phyloP scores from a whole-genome alignment of 2,113 vertebrate genomes.

The Stigmatopora nigra region DNA sequence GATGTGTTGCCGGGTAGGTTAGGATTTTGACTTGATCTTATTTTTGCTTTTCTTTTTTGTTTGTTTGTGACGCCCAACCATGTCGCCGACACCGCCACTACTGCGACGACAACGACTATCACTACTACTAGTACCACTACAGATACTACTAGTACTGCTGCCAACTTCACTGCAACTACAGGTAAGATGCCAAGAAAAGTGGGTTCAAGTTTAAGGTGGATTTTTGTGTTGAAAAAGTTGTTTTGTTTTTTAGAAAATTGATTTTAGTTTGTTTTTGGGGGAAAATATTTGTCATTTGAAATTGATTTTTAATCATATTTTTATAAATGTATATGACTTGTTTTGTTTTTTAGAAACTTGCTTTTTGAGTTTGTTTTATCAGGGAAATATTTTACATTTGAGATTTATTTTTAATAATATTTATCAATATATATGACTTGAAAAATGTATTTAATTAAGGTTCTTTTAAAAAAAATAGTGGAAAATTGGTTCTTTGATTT shows the following conservation, averaged over 20 bases:
- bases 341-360: too few relatives aligned
- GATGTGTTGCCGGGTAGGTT: slow-evolving; percentile 4
- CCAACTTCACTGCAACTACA: slow-evolving; percentile 38
- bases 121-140: slow-evolving; percentile 22
- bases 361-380: not conserved
- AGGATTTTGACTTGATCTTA: slow-evolving; percentile 1
- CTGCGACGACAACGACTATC: slow-evolving; percentile 29
- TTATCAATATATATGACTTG: not conserved
- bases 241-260: too few relatives aligned
- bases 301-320: not conserved
- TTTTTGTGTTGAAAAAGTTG: too few relatives aligned
- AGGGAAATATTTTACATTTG: not conserved
- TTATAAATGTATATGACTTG: not conserved
- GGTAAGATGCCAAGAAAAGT: slow-evolving; percentile 32
- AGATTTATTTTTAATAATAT: not conserved
- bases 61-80: slow-evolving; percentile 38
- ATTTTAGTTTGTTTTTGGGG: not conserved
- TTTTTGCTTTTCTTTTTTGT: slow-evolving; percentile 11
- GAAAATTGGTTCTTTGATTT: too few relatives aligned
- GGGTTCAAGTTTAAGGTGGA: not conserved
- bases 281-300: not conserved
- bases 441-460: too few relatives aligned
- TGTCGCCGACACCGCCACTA: slow-evolving; percentile 27
- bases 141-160: slow-evolving; percentile 29
- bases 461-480: too few relatives aligned